Base-by-base conservation (phyloP, 1,140 invertebrate species). In the Papilio polytes region DNA sequence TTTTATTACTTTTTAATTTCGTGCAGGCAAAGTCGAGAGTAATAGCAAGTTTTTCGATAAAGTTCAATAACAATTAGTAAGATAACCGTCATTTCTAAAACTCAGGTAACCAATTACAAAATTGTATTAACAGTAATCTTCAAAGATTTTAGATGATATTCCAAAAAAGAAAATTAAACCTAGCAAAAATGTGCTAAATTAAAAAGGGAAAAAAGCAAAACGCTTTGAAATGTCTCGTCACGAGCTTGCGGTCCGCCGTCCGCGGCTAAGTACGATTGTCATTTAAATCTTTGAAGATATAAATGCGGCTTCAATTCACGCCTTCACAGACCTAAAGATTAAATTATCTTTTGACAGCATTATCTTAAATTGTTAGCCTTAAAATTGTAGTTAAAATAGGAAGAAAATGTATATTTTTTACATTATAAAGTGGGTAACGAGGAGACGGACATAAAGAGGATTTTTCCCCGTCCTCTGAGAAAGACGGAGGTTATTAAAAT, bases 231-330 rank as follows among this genome's bases (percentile, higher is more conserved):
- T 31, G 22, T 66, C 63, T 66, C 26, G 63, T 66, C 63, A 66
- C 15, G 2, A 26, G 10, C 63, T 12, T 15, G 10, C 22, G 63
- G 63, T 66, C 22, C 26, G 36, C 36, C 36, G 36, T 22, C 20
- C 20, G 63, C 63, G 63, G 13, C 63, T 36, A 66, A 66, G 22
- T 66, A 15, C 26, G 63, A 66, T 66, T 66, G 63, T 66, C 63
- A 66, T 66, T 66, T 66, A 66, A 66, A 66, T 66, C 63, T 66
- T 66, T 66, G 63, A 15, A 66, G 22, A 66, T 31, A 31, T 66
- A 66, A 66, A 66, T 66, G 63, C 63, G 63, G 63, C 31, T 66
- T 26, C 13, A 66, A 31, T 66, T 66, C 63, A 66, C 63, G 63
- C 63, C 22, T 63, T 63, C 59, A 22, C 59, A 26, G 59, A 63